Conservation (phyloP, 1,140 invertebrate species). For the Asbolus verrucosus region DNA sequence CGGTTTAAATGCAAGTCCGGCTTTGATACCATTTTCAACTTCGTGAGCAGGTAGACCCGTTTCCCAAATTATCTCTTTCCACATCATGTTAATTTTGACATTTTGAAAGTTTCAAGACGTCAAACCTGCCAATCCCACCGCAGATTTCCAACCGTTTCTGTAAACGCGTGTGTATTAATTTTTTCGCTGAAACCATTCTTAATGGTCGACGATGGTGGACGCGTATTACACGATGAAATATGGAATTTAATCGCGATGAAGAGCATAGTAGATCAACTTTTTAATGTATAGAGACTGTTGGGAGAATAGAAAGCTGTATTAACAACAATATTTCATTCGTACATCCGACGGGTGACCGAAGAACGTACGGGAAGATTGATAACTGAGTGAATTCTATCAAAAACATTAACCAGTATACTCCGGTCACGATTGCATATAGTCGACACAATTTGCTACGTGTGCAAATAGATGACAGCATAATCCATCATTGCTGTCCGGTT, state of each 20-base stretch:
- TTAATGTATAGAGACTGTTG: constrained; percentile 35
- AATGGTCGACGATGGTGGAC: too few relatives aligned
- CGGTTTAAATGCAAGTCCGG: constrained; percentile 35
- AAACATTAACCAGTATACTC: constrained; percentile 56
- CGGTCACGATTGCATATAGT: constrained; percentile 54
- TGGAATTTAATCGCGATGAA: too few relatives aligned
- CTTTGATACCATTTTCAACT: constrained; percentile 39
- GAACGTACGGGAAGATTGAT: constrained; percentile 55
- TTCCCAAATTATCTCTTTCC: constrained; percentile 26
- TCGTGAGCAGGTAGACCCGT: constrained; percentile 25
- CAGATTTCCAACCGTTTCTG: too few relatives aligned
- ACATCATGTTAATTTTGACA: constrained; percentile 1
- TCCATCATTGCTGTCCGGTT: constrained; percentile 55
- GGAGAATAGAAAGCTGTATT: constrained; percentile 29
- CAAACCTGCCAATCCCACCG: too few relatives aligned
- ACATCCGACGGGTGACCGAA: constrained; percentile 42
- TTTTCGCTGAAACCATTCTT: too few relatives aligned
- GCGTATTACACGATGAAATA: too few relatives aligned
- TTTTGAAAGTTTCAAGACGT: constrained; percentile 15
- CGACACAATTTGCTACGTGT: constrained; percentile 59
- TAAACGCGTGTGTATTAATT: too few relatives aligned
- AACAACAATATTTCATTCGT: constrained; percentile 51
- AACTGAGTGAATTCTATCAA: constrained; percentile 55
- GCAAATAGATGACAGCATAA: constrained; percentile 55
- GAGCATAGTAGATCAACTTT: constrained; percentile 22